A percentile compares a stretch with the other conserved stretches of the same genome.
These are phyloP conservation scores for Amphipoea lucens DNA, from an alignment of 2,888 invertebrate species.

Conservation along the genomic window DNA sequence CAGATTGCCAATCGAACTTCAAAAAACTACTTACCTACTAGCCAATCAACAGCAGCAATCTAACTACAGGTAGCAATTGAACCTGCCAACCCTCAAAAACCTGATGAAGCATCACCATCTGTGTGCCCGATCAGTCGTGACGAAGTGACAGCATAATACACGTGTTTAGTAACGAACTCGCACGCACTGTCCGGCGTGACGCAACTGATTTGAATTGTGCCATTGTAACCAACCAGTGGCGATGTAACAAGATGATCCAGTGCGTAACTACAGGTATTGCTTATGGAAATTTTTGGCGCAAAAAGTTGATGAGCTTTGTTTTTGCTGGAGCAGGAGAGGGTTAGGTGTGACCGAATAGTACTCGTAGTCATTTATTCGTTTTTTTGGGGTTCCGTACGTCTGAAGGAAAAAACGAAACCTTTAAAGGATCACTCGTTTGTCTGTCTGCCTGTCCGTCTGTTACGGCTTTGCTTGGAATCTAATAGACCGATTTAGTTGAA, in stretches of 20 bases:
- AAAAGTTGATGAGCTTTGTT: constrained; percentile 57
- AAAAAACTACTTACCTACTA: not conserved
- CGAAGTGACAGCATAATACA: constrained; percentile 55
- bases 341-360: constrained; percentile 13
- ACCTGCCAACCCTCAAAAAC: constrained; percentile 38
- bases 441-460: not conserved
- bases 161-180: constrained; percentile 50
- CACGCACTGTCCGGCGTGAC: constrained; percentile 57
- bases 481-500: not conserved
- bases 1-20: not conserved
- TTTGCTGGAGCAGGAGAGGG: constrained; percentile 33
- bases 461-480: not conserved
- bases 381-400: not conserved
- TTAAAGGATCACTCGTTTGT: not conserved
- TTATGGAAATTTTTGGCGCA: constrained; percentile 46
- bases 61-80: constrained; percentile 24
- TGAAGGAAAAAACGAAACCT: not conserved
- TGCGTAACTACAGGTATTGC: constrained; percentile 53
- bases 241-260: constrained; percentile 50
- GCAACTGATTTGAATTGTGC: constrained; percentile 54
- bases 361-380: not conserved
- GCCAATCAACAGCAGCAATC: not conserved
- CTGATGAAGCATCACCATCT: constrained; percentile 47
- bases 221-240: constrained; percentile 58
- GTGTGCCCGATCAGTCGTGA: constrained; percentile 38